Evolutionary conservation across 1,140 invertebrate genomes (phyloP).

Genomic region (Holcopasites calliopsidis): DNA sequence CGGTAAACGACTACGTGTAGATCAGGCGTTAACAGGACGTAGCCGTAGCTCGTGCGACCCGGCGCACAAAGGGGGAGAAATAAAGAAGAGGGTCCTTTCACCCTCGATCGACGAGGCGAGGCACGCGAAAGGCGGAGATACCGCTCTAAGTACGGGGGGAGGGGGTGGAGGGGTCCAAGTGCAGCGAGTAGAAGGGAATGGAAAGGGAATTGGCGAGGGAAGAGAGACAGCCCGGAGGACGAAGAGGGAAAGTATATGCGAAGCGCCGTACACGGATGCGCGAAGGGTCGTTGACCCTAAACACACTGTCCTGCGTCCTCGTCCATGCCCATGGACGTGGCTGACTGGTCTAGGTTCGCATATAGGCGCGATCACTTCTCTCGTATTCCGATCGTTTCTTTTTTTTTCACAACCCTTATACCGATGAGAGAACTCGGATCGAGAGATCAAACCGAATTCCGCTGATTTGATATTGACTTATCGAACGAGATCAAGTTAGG

Average conservation of each 20-base stretch:
- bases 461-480: constrained; percentile 15
- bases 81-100: constrained; percentile 33
- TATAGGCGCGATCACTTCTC: background rate
- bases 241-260: constrained; percentile 12
- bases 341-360: constrained; percentile 20
- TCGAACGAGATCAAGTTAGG: constrained; percentile 4
- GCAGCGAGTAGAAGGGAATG: constrained; percentile 8
- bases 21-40: too few species aligned
- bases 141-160: background rate
- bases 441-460: background rate
- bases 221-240: background rate
- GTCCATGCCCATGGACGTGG: constrained; percentile 47
- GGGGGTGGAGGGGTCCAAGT: constrained; percentile 7
- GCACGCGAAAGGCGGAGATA: constrained; percentile 23
- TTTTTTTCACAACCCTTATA: background rate
- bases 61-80: too few species aligned
- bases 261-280: constrained; percentile 60
- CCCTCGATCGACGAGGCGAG: constrained; percentile 25
- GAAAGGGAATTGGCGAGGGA: background rate
- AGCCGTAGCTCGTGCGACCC: too few species aligned
- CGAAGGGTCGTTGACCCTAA: constrained; percentile 59
- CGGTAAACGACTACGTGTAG: background rate
- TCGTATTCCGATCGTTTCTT: background rate
- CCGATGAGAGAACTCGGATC: background rate
- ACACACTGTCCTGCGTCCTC: constrained; percentile 62